Base-by-base conservation (phyloP, 2,797 vertebrate species). In the Propithecus deckenii region DNA sequence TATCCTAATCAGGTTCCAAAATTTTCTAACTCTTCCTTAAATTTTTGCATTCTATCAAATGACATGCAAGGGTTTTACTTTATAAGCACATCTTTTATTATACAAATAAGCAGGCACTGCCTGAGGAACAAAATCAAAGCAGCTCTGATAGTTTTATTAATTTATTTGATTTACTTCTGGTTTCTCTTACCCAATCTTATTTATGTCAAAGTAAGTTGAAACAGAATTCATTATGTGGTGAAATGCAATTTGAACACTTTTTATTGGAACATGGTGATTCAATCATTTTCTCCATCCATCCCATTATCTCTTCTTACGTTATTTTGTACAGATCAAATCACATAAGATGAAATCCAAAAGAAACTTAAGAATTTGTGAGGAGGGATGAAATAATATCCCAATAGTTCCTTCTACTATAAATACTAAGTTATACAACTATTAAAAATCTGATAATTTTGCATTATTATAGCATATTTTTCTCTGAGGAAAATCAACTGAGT, bases 141-240 rank as follows among this genome's bases (percentile, higher is more conserved):
- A 91, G 94, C 93, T 96, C 35, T 92, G 59, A 98, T 97, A 84
- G 86, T 98, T 75, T 88, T 48, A 94, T 96, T 97, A 95, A 98
- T 97, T 98, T 97, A 98, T 94, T 98, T 98, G 30, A 97, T 98
- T 98, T 97, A 97, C 86, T 97, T 98, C 76, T 96, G 91, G 93
- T 81, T 98, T 95, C 89, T 95, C 13, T 50, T 97, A 96, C 69
- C 96, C 97, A 50, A 92, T 98, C 96, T 96, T 98, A 96, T 95
- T 97, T 98, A 97, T 97, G 97, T 95, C 96, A 97, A 94, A 95
- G 92, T 93, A 98, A 97, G 96, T 97, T 96, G 96, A 88, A 96
- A 72, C 96, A 97, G 97, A 97, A 98, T 98, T 97, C 97, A 98
- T 97, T 98, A 98, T 69, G 95, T 71, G 96, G 90, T 96, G 96